Percentiles rank a stretch among this genome's conserved stretches.
phyloP scores from a whole-genome alignment of 2,113 vertebrate genomes.

The Herpailurus yagouaroundi region DNA sequence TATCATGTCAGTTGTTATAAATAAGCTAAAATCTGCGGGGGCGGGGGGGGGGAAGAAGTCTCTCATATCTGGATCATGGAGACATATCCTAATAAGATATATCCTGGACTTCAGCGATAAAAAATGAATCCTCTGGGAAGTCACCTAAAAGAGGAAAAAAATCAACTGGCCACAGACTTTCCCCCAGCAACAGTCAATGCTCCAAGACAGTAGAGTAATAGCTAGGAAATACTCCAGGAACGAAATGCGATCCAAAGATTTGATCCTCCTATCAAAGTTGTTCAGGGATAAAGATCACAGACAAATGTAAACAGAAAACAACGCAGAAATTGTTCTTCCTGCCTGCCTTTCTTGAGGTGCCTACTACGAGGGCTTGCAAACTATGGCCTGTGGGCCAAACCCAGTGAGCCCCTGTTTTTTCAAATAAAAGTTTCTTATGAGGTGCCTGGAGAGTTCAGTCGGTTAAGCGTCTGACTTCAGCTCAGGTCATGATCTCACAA shows the following conservation, averaged over 20 bases:
- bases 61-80: neutral
- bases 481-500: neutral
- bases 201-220: neutral
- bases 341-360: neutral
- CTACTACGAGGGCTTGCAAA: neutral
- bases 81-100: neutral
- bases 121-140: neutral
- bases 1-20: neutral
- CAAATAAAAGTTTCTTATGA: neutral
- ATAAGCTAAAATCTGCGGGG: neutral
- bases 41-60: neutral
- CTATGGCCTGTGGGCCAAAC: neutral
- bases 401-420: neutral
- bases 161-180: neutral
- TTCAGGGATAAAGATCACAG: neutral
- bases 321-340: neutral
- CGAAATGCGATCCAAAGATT: neutral
- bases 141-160: neutral
- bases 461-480: neutral
- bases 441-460: neutral
- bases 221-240: neutral
- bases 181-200: neutral
- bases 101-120: constrained; percentile 8
- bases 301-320: neutral
- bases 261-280: neutral